Percentiles rank a stretch among this genome's conserved stretches.
Conservation (phyloP, 2,888 invertebrate genomes). For the Agrilus mali region DNA sequence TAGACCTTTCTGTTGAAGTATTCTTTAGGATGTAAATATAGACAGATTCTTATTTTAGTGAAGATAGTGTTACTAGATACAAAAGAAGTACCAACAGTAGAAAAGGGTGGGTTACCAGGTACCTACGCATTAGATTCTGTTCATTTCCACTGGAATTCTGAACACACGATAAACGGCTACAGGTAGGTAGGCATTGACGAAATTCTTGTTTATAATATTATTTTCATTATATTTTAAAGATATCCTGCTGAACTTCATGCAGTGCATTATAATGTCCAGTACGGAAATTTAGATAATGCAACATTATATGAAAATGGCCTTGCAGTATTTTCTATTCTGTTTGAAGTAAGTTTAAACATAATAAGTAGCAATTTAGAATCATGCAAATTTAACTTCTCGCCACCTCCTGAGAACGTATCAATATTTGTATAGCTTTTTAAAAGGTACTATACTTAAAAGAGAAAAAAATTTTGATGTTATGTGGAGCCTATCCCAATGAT, state of each 20-base stretch:
- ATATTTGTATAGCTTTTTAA: too few relatives aligned
- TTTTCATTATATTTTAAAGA: conserved; percentile 25
- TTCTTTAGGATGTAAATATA: too few relatives aligned
- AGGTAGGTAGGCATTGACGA: conserved; percentile 17
- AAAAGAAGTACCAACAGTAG: conserved; percentile 19
- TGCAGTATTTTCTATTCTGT: conserved; percentile 51
- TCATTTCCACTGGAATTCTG: conserved; percentile 78
- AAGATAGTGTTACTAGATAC: too few relatives aligned
- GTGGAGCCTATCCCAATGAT: too few relatives aligned
- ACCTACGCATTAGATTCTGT: conserved; percentile 55
- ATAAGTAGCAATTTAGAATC: too few relatives aligned
- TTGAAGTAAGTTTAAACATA: conserved; percentile 35
- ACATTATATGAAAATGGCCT: conserved; percentile 41
- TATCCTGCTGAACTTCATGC: conserved; percentile 52
- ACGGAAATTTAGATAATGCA: conserved; percentile 38
- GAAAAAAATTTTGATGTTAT: too few relatives aligned
- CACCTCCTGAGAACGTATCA: too few relatives aligned
- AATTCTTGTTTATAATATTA: background rate
- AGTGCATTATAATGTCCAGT: conserved; percentile 47
- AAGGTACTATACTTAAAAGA: too few relatives aligned
- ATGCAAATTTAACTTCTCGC: too few relatives aligned
- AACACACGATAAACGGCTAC: conserved; percentile 59
- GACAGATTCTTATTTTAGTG: too few relatives aligned
- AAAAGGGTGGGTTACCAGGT: conserved; percentile 46
- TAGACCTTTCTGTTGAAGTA: too few relatives aligned